Evolutionary conservation across 2,888 invertebrate genomes (phyloP).

Genomic region (Hemistola chrysoprasaria): DNA sequence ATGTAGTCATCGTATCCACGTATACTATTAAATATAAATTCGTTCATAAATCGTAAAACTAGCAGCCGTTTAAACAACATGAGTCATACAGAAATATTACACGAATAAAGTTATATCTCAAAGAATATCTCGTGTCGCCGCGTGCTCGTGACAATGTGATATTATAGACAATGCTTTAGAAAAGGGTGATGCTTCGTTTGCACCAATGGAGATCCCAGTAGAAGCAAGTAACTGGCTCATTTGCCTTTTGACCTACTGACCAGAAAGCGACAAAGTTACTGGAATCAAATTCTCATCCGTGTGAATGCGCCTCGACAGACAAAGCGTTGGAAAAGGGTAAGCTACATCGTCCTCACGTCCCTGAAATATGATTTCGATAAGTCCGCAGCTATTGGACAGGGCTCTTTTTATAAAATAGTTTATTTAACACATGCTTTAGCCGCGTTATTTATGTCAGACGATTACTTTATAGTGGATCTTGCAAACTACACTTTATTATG

Average conservation of each 20-base stretch:
- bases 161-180: constrained; percentile 76
- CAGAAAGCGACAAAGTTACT: constrained; percentile 17
- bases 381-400: constrained; percentile 73
- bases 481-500: constrained; percentile 27
- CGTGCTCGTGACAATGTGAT: constrained; percentile 78
- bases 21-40: too few relatives aligned
- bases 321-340: constrained; percentile 71
- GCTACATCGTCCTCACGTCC: constrained; percentile 72
- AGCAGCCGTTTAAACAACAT: constrained; percentile 26
- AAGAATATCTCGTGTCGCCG: constrained; percentile 75
- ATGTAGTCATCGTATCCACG: too few relatives aligned
- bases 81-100: constrained; percentile 63
- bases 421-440: constrained; percentile 63
- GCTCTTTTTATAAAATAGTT: constrained; percentile 68
- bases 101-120: constrained; percentile 73
- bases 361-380: constrained; percentile 81
- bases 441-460: constrained; percentile 42
- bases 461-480: constrained; percentile 34
- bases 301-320: constrained; percentile 61
- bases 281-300: constrained; percentile 20
- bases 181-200: constrained; percentile 70
- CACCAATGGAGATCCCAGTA: constrained; percentile 28
- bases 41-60: constrained; percentile 10
- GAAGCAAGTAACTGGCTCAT: constrained; percentile 29
- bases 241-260: constrained; percentile 26